Conservation (phyloP, 2,113 vertebrate species). For the Oreocharis arfaki region DNA sequence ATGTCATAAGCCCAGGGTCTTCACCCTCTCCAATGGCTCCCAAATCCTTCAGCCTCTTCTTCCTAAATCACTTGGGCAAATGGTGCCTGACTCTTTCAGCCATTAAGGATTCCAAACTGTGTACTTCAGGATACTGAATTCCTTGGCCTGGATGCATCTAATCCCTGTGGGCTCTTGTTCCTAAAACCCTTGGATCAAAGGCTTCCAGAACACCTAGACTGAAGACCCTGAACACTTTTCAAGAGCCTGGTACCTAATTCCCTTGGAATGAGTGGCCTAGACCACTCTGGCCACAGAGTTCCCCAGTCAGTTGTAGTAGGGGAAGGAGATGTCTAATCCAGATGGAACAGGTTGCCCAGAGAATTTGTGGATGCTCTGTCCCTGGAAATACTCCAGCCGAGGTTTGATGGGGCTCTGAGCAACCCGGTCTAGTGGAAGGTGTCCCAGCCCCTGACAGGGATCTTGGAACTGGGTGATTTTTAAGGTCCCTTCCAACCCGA, state of each 20-base stretch:
- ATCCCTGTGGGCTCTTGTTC: neutral
- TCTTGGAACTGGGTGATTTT: neutral
- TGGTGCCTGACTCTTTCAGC: neutral
- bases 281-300: neutral
- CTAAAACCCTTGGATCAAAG: neutral
- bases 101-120: neutral
- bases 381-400: neutral
- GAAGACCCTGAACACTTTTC: neutral
- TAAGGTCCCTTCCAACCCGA: neutral
- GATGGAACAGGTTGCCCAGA: neutral
- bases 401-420: neutral
- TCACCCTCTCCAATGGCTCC: accelerated
- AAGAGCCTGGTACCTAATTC: neutral
- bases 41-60: neutral
- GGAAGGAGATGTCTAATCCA: neutral
- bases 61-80: neutral
- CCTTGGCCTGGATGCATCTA: neutral
- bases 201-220: neutral
- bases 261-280: neutral
- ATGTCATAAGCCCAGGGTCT: neutral
- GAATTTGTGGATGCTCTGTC: neutral
- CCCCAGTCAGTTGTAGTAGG: neutral
- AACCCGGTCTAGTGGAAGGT: neutral
- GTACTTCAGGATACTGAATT: neutral
- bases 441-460: too few relatives aligned